Evolutionary conservation across 2,888 invertebrate genomes (phyloP).

Genomic region (Sarcophaga rosellei): DNA sequence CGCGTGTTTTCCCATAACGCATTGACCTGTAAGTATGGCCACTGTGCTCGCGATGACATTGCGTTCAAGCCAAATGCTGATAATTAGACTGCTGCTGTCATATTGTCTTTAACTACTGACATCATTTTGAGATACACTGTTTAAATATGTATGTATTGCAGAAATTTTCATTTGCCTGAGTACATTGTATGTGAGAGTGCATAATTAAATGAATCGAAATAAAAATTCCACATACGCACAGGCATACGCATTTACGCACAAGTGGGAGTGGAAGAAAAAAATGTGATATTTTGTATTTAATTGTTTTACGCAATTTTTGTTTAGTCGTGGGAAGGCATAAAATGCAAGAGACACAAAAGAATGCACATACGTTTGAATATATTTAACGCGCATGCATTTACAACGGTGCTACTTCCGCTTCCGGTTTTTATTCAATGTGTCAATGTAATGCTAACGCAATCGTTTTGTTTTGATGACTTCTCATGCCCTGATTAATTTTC

Average conservation of each 20-base stretch:
- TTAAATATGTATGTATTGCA: no score
- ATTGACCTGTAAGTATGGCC: no score
- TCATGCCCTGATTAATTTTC: slow-evolving; percentile 19
- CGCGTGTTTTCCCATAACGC: no score
- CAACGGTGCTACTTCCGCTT: slow-evolving; percentile 69
- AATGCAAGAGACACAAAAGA: not conserved
- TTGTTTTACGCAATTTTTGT: slow-evolving; percentile 41
- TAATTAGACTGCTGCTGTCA: no score
- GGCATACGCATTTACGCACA: no score
- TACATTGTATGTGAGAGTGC: no score
- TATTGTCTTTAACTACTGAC: not conserved
- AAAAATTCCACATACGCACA: no score
- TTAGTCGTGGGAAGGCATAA: not conserved
- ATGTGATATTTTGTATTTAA: not conserved
- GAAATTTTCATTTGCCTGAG: no score
- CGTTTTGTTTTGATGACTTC: slow-evolving; percentile 30
- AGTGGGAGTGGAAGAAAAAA: no score
- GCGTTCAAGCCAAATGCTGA: no score
- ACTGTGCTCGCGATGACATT: no score
- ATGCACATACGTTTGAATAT: not conserved
- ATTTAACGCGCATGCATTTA: slow-evolving; percentile 38
- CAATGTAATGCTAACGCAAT: not conserved
- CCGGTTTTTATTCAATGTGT: slow-evolving; percentile 62
- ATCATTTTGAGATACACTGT: slow-evolving; percentile 24
- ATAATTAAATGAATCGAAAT: no score